Conservation (phyloP, 2,113 vertebrate genomes). For the Albula goreensis region DNA sequence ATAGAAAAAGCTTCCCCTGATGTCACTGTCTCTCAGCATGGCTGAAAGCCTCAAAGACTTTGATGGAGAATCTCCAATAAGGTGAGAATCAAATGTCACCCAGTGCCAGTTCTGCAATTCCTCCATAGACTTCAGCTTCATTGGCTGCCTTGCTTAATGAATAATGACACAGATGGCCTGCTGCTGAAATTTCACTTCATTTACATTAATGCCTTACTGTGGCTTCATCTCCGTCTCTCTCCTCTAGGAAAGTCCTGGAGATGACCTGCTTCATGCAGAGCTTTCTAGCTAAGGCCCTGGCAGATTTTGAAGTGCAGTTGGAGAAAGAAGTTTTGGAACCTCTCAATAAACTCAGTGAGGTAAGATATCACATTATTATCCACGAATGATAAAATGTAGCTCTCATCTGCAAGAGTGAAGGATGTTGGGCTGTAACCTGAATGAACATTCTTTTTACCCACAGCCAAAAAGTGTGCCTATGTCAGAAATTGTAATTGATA, state of each 20-base stretch:
- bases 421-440: background rate
- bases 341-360: constrained; percentile 91
- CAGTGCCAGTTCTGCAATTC: background rate
- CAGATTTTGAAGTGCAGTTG: constrained; percentile 86
- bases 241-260: constrained; percentile 83
- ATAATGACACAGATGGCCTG: background rate
- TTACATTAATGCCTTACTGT: background rate
- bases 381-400: background rate
- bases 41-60: constrained; percentile 92
- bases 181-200: background rate
- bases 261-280: constrained; percentile 94
- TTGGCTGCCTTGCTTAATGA: background rate
- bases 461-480: background rate
- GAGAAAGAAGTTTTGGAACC: constrained; percentile 87
- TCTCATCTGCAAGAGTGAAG: background rate
- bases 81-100: constrained; percentile 68
- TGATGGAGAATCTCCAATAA: constrained; percentile 86
- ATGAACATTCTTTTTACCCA: no score
- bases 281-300: constrained; percentile 80
- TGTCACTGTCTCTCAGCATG: constrained; percentile 86
- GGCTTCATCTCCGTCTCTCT: background rate
- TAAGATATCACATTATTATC: constrained; percentile 41
- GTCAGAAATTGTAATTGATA: background rate
- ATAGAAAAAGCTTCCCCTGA: constrained; percentile 94
- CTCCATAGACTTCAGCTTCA: background rate